Percentiles rank a stretch among this genome's conserved stretches.
Conservation (phyloP, 2,888 invertebrate species). For the Nemurella pictetii region DNA sequence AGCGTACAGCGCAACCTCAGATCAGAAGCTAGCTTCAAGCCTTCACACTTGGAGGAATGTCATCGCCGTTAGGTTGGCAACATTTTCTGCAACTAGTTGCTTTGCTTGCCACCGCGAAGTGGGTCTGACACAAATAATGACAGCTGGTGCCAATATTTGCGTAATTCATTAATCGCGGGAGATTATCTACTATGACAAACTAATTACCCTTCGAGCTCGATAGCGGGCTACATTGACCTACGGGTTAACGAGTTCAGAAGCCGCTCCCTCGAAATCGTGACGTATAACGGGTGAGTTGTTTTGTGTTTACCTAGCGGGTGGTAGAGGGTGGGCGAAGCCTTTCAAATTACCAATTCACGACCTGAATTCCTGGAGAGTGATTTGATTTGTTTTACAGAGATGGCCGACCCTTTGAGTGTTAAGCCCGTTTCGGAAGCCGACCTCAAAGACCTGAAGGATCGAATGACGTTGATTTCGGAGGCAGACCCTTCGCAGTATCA, state of each 20-base stretch:
- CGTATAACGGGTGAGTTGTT: not conserved
- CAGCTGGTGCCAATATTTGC: not conserved
- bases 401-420: not conserved
- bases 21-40: not conserved
- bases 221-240: not conserved
- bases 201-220: not conserved
- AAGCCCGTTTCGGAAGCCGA: conserved; percentile 65
- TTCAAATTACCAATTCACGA: not conserved
- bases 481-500: conserved; percentile 76
- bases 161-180: not conserved
- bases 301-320: not conserved
- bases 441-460: conserved; percentile 66
- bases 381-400: too few relatives aligned
- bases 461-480: conserved; percentile 71
- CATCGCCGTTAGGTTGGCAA: not conserved
- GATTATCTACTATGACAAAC: not conserved
- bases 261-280: not conserved
- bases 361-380: not conserved
- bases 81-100: not conserved
- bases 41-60: not conserved
- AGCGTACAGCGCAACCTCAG: too few relatives aligned
- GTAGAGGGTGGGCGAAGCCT: not conserved
- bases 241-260: not conserved
- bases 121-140: not conserved
- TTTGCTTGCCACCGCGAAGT: not conserved